These are phyloP conservation scores for Melanargia galathea DNA, from an alignment of 2,888 invertebrate genomes.

Conservation along the genomic window DNA sequence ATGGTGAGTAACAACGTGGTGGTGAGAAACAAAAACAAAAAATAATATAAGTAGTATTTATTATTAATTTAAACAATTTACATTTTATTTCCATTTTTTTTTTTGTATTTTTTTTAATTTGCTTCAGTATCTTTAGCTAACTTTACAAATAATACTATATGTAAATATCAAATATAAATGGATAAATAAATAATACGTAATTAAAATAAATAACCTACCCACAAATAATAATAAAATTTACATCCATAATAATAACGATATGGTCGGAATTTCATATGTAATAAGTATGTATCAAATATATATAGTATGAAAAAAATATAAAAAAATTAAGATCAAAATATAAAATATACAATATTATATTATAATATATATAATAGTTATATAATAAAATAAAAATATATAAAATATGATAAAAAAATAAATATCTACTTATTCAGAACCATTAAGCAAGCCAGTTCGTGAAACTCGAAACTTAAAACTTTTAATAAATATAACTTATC, in stretches of 20 bases:
- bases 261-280: conserved; percentile 40
- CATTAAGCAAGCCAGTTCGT: conserved; percentile 39
- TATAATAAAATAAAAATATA: conserved; percentile 28
- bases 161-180: conserved; percentile 42
- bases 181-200: conserved; percentile 44
- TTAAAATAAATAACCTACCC: conserved; percentile 37
- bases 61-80: conserved; percentile 19
- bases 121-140: conserved; percentile 51
- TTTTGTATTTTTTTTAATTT: conserved; percentile 47
- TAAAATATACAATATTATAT: conserved; percentile 36
- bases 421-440: conserved; percentile 34
- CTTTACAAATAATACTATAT: conserved; percentile 58
- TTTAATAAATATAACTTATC: conserved; percentile 10
- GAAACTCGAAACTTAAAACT: background rate
- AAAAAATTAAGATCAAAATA: no score
- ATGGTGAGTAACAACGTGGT: no score
- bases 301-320: no score
- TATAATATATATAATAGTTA: conserved; percentile 35
- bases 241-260: conserved; percentile 51
- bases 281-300: no score
- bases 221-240: conserved; percentile 42
- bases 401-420: no score
- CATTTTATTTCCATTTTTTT: conserved; percentile 45
- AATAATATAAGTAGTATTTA: no score
- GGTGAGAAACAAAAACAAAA: background rate